A percentile compares a stretch with the other conserved stretches of the same genome.
Conservation (phyloP, 2,113 vertebrate species). For the Cricetomys ansorgei region DNA sequence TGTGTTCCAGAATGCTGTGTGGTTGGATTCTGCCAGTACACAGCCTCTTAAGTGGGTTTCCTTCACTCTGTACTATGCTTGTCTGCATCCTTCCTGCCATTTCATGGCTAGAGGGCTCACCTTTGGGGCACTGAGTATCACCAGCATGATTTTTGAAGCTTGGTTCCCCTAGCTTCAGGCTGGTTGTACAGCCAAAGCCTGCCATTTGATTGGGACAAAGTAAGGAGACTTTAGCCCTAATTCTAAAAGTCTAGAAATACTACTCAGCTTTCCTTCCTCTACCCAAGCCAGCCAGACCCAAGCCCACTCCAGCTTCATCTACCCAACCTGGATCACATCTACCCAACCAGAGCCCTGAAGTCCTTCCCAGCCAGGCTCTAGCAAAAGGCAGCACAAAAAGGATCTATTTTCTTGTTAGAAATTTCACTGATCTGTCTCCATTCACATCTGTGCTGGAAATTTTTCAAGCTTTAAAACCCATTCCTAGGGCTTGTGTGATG, state of each 20-base stretch:
- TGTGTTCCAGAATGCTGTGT: not conserved
- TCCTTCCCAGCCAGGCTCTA: not conserved
- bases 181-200: not conserved
- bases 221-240: not conserved
- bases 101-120: not conserved
- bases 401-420: not conserved
- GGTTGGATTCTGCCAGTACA: not conserved
- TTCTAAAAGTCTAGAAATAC: not conserved
- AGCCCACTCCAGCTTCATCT: not conserved
- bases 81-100: not conserved
- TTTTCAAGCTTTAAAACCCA: conserved; percentile 46
- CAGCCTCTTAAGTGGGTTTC: not conserved
- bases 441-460: not conserved
- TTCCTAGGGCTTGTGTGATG: not conserved
- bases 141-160: conserved; percentile 22
- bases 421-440: not conserved
- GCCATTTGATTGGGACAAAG: not conserved
- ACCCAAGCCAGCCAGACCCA: not conserved
- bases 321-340: not conserved
- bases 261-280: not conserved
- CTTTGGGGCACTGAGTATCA: not conserved
- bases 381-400: not conserved
- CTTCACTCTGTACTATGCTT: not conserved
- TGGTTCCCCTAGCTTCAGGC: not conserved
- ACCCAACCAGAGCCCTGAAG: too few relatives aligned